These are phyloP conservation scores for Pararge aegeria DNA, from an alignment of 1,140 invertebrate genomes.

Conservation along the genomic window DNA sequence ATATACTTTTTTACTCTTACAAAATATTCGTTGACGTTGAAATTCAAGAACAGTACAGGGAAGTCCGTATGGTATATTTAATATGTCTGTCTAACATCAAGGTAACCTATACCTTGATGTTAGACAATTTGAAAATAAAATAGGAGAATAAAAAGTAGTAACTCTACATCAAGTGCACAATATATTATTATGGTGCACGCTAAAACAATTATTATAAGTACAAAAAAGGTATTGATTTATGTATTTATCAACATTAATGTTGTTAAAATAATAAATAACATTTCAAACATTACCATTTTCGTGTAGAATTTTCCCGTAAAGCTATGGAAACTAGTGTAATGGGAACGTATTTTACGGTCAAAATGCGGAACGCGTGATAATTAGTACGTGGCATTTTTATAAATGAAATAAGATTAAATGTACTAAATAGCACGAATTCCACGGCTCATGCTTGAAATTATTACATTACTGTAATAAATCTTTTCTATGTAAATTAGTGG, in stretches of 20 bases:
- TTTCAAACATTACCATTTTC: conserved; percentile 14
- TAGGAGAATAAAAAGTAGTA: too few species aligned
- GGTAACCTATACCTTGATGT: too few species aligned
- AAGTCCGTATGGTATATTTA: too few species aligned
- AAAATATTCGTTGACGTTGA: not conserved
- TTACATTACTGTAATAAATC: conserved; percentile 16
- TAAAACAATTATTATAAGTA: too few species aligned
- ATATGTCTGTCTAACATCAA: too few species aligned
- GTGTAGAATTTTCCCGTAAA: conserved; percentile 18
- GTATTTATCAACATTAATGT: too few species aligned
- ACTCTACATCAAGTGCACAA: too few species aligned
- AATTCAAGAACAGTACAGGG: too few species aligned
- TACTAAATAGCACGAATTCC: conserved; percentile 3
- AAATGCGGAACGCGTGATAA: conserved; percentile 36
- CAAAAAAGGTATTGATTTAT: too few species aligned
- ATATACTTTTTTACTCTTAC: too few species aligned
- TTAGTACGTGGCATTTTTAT: conserved; percentile 26
- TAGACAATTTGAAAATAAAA: too few species aligned
- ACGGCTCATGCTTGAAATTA: not conserved
- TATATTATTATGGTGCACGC: too few species aligned
- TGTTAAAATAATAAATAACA: conserved; percentile 2
- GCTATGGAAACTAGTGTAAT: conserved; percentile 23
- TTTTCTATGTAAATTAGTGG: conserved; percentile 11
- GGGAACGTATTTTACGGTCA: conserved; percentile 36
- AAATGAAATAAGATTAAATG: conserved; percentile 22